Evolutionary conservation across 1,140 invertebrate species (phyloP).

Genomic region (Drosophila novamexicana): DNA sequence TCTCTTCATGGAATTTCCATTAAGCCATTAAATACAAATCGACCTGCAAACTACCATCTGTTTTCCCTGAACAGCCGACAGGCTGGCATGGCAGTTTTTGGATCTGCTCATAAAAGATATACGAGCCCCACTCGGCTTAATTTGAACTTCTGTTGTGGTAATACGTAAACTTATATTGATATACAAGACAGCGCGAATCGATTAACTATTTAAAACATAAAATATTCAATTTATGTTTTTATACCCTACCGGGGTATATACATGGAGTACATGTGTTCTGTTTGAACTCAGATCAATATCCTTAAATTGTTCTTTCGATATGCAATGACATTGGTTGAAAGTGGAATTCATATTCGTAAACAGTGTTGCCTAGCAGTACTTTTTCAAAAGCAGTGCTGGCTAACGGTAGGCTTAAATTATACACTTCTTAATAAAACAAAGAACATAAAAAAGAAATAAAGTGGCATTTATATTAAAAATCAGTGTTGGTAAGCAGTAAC

Average conservation of each 20-base stretch:
- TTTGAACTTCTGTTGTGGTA: slow-evolving; percentile 28
- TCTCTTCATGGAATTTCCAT: slow-evolving; percentile 56
- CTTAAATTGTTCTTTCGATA: not conserved
- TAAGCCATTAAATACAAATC: slow-evolving; percentile 55
- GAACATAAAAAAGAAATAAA: too few relatives aligned
- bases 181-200: not conserved
- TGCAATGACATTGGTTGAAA: not conserved
- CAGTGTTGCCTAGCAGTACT: too few relatives aligned
- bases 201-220: slow-evolving; percentile 8
- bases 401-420: too few relatives aligned
- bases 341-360: not conserved
- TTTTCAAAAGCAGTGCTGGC: too few relatives aligned
- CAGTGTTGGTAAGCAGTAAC: too few relatives aligned
- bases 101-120: slow-evolving; percentile 32
- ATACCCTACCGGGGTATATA: not conserved
- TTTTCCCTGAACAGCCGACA: slow-evolving; percentile 6
- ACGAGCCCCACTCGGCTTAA: slow-evolving; percentile 12
- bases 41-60: slow-evolving; percentile 30
- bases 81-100: not conserved
- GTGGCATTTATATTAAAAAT: too few relatives aligned
- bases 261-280: too few relatives aligned
- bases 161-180: slow-evolving; percentile 20
- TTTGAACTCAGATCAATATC: too few relatives aligned
- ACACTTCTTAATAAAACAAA: too few relatives aligned
- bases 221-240: slow-evolving; percentile 4